Percentiles rank a stretch among this genome's conserved stretches.
These are phyloP conservation scores for Yponomeuta malinellus DNA, from an alignment of 2,888 invertebrate genomes.

Conservation along the genomic window DNA sequence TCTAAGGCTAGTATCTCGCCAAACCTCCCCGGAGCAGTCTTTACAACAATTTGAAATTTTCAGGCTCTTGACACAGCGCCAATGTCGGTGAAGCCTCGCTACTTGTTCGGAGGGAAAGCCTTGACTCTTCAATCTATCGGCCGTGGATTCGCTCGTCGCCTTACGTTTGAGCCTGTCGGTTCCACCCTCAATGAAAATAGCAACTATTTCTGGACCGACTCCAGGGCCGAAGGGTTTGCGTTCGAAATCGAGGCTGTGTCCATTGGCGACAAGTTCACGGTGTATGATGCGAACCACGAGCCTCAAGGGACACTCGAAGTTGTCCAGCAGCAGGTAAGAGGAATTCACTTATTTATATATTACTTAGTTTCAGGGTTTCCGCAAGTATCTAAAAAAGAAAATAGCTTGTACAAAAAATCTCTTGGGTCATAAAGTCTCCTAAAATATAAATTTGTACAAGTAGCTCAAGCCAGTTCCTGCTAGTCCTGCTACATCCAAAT, in stretches of 20 bases:
- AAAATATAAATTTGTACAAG: too few relatives aligned
- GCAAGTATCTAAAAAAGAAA: too few relatives aligned
- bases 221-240: constrained; percentile 81
- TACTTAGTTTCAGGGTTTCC: background rate
- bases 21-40: constrained; percentile 23
- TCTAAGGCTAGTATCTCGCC: background rate
- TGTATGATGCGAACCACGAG: constrained; percentile 80
- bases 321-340: constrained; percentile 77
- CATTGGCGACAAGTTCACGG: constrained; percentile 82
- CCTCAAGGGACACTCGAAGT: constrained; percentile 81
- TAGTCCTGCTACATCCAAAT: too few relatives aligned
- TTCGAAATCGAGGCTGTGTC: constrained; percentile 82
- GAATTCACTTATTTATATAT: background rate
- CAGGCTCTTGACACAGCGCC: constrained; percentile 64
- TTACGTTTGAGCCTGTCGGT: constrained; percentile 81
- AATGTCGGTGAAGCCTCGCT: constrained; percentile 66
- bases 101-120: constrained; percentile 80
- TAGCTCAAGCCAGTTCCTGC: too few relatives aligned
- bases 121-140: constrained; percentile 81
- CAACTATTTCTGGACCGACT: constrained; percentile 88
- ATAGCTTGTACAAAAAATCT: too few relatives aligned
- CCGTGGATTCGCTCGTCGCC: constrained; percentile 82
- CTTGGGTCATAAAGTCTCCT: too few relatives aligned
- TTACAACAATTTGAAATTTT: constrained; percentile 44
- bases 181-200: constrained; percentile 79